Evolutionary conservation across 2,113 vertebrate genomes (phyloP).

Genomic region (Octodon degus): DNA sequence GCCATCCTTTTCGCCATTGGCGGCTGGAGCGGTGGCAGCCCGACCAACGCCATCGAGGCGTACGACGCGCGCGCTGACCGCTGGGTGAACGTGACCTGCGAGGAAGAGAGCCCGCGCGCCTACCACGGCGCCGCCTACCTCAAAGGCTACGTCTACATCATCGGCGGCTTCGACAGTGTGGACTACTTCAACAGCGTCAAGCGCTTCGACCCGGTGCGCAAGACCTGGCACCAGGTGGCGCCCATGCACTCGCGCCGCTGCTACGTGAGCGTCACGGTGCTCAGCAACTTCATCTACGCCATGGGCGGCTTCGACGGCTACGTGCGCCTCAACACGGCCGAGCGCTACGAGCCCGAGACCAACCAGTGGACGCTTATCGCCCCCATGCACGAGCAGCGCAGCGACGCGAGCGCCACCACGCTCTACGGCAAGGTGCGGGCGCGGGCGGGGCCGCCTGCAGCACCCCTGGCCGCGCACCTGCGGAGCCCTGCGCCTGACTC

Average conservation of each 20-base stretch:
- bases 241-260: slow-evolving; percentile 91
- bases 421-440: slow-evolving; percentile 88
- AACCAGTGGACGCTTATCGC: slow-evolving; percentile 91
- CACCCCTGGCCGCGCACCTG: background rate
- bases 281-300: slow-evolving; percentile 84
- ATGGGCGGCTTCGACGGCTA: slow-evolving; percentile 93
- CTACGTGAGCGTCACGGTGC: slow-evolving; percentile 89
- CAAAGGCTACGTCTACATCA: slow-evolving; percentile 88
- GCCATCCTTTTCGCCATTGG: slow-evolving; percentile 89
- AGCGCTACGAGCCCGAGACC: slow-evolving; percentile 87
- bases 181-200: slow-evolving; percentile 89
- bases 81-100: slow-evolving; percentile 87
- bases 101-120: slow-evolving; percentile 86
- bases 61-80: slow-evolving; percentile 88
- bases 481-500: background rate
- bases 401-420: slow-evolving; percentile 87
- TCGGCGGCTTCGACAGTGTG: slow-evolving; percentile 89
- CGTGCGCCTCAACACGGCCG: slow-evolving; percentile 87
- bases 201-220: slow-evolving; percentile 86
- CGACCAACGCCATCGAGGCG: slow-evolving; percentile 87
- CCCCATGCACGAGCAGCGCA: slow-evolving; percentile 90
- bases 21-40: slow-evolving; percentile 88
- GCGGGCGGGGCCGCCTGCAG: background rate
- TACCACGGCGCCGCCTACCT: slow-evolving; percentile 88
- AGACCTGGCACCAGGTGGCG: slow-evolving; percentile 88